Evolutionary conservation across 2,888 invertebrate genomes (phyloP), one percentile per base, ranked within the genome.

Genomic region (Pseudococcus longispinus): DNA sequence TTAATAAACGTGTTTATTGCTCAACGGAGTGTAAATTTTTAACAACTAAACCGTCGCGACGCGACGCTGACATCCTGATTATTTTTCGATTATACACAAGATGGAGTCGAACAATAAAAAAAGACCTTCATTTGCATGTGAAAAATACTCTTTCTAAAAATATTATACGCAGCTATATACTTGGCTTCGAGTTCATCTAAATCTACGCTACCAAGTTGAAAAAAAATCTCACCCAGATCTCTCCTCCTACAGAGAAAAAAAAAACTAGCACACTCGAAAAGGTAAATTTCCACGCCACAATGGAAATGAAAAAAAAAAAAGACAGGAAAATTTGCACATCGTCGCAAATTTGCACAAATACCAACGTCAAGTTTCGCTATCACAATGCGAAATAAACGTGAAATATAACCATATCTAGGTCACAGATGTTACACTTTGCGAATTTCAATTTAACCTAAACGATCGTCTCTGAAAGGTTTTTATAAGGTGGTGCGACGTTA

Each of bases 401-500:
- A n/a, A n/a, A 65, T 65, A 26, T 29, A 70, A 18, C 70, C 18
- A 70, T 29, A 70, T 70, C 70, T 70, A 70, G 70, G 70, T 70
- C 70, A 70, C 70, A 70, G 70, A 70, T 70, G 70, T 70, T 70
- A 29, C 70, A 29, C 70, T 29, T 18, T 29, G 70, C 70, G 29
- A 70, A 70, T 70, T 70, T 70, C 70, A 70, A 29, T 29, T 70
- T 18, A 70, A 70, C 70, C 70, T 29, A 70, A 13, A 65, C 26
- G 20, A 26, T 26, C 18, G 70, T 18, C 29, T 70, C 18, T 18
- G 70, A 70, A 70, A 70, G 29, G 23, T 60, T 60, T n/a, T 51
- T 51, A 18, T 11, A 60, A 60, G 13, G 60, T 37, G 37, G 37
- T 37, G 23, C 60, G 60, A 60, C 23, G 23, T 11, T 60, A 60